Evolutionary conservation across 2,113 vertebrate genomes (phyloP).

Genomic region (Mustela lutreola): DNA sequence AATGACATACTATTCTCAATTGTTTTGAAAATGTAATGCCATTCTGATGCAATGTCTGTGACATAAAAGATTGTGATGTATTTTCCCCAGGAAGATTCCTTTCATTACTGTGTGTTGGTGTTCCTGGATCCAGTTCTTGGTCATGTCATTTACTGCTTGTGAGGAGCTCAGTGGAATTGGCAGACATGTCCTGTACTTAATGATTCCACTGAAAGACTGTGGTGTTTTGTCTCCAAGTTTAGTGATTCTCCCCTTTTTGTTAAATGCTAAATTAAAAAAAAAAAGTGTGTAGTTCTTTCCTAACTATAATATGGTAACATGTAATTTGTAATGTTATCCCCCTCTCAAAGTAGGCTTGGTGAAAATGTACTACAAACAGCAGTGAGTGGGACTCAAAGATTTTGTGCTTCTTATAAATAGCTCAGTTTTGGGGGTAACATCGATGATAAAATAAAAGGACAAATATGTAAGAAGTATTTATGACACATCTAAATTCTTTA

Average conservation of each 20-base stretch:
- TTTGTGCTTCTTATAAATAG: conserved; percentile 4
- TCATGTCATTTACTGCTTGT: conserved; percentile 28
- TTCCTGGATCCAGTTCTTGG: conserved; percentile 42
- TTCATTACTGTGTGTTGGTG: conserved; percentile 72
- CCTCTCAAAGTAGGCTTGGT: conserved; percentile 64
- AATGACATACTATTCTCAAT: conserved; percentile 50
- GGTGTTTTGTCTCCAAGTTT: conserved; percentile 71
- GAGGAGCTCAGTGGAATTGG: conserved; percentile 53
- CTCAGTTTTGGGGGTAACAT: conserved; percentile 9
- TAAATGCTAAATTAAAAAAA: conserved; percentile 57
- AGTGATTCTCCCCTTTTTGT: conserved; percentile 65
- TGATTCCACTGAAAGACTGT: conserved; percentile 68
- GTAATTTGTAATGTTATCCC: conserved; percentile 62
- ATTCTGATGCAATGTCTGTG: conserved; percentile 75
- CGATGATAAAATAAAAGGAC: conserved; percentile 36
- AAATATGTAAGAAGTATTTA: not conserved
- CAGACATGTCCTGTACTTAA: conserved; percentile 62
- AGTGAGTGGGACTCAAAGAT: not conserved
- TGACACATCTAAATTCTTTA: not conserved
- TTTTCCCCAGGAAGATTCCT: conserved; percentile 33
- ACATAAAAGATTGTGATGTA: conserved; percentile 71
- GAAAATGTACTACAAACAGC: not conserved
- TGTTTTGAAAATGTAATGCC: conserved; percentile 71
- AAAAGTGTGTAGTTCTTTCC: conserved; percentile 52
- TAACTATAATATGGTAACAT: conserved; percentile 60